Evolutionary conservation across 2,888 invertebrate species (phyloP).

Genomic region (Molorchus minor): DNA sequence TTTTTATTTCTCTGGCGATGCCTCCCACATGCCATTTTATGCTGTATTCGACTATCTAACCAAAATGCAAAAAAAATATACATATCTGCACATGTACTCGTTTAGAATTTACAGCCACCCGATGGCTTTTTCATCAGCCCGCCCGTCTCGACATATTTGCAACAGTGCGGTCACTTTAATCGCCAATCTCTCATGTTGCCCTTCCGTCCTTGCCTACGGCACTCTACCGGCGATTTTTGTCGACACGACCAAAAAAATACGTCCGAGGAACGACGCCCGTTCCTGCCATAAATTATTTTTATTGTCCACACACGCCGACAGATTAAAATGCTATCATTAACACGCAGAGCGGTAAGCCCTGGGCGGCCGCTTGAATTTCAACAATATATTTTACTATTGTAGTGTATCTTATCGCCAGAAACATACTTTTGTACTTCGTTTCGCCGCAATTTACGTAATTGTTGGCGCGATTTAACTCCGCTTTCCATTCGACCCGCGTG

Average conservation of each 20-base stretch:
- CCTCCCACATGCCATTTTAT: no score
- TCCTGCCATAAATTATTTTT: conserved; percentile 40
- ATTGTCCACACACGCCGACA: conserved; percentile 40
- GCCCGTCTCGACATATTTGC: no score
- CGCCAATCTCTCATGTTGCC: background rate
- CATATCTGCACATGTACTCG: no score
- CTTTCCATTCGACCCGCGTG: background rate
- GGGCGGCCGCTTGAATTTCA: conserved; percentile 21
- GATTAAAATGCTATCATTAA: conserved; percentile 44
- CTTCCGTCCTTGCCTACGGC: background rate
- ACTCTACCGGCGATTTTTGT: background rate
- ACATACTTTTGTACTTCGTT: background rate
- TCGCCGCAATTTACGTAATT: conserved; percentile 7
- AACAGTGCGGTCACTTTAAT: no score
- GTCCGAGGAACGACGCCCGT: background rate
- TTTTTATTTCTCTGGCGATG: no score
- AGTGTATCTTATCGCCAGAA: conserved; percentile 12
- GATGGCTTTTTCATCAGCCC: no score
- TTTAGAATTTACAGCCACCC: background rate
- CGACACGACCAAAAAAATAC: background rate
- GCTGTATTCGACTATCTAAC: no score
- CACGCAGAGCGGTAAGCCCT: conserved; percentile 17
- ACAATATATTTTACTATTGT: conserved; percentile 35
- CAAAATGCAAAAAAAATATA: no score
- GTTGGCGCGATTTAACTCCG: conserved; percentile 3